Evolutionary conservation across 2,888 invertebrate species (phyloP).

Genomic region (Plemyria rubiginata): DNA sequence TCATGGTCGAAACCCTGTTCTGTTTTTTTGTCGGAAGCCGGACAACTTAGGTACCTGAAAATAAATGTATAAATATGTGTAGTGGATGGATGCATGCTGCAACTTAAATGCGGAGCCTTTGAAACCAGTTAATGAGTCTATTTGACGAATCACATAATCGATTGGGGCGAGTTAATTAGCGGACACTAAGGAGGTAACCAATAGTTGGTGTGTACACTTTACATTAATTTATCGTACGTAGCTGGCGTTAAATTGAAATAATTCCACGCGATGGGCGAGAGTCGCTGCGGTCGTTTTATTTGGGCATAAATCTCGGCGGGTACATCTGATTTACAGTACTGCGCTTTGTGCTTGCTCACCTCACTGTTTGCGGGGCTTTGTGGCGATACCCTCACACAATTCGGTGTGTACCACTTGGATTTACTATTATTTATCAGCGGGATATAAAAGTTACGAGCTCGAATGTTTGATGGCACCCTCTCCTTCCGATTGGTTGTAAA

Average conservation of each 20-base stretch:
- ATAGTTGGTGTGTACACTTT: slow-evolving; percentile 54
- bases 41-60: not conserved
- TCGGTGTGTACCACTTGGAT: slow-evolving; percentile 50
- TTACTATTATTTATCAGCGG: slow-evolving; percentile 40
- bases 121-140: slow-evolving; percentile 36
- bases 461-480: slow-evolving; percentile 27
- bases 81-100: not conserved
- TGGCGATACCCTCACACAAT: slow-evolving; percentile 55
- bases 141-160: slow-evolving; percentile 46
- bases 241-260: slow-evolving; percentile 77
- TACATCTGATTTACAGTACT: slow-evolving; percentile 76
- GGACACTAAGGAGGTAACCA: slow-evolving; percentile 56
- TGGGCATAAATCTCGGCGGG: slow-evolving; percentile 70
- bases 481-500: slow-evolving; percentile 30
- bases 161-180: slow-evolving; percentile 62
- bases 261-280: slow-evolving; percentile 64
- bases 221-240: slow-evolving; percentile 64
- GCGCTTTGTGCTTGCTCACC: slow-evolving; percentile 65
- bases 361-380: slow-evolving; percentile 63
- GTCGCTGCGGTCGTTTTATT: slow-evolving; percentile 71
- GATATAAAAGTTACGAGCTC: slow-evolving; percentile 29
- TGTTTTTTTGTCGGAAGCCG: not conserved
- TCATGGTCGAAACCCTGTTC: too few species aligned
- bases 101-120: slow-evolving; percentile 19
- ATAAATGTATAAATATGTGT: not conserved